A percentile compares a stretch with the other conserved stretches of the same genome.
Evolutionary conservation across 2,888 invertebrate genomes (phyloP).

Genomic region (Crepidodera aurea): DNA sequence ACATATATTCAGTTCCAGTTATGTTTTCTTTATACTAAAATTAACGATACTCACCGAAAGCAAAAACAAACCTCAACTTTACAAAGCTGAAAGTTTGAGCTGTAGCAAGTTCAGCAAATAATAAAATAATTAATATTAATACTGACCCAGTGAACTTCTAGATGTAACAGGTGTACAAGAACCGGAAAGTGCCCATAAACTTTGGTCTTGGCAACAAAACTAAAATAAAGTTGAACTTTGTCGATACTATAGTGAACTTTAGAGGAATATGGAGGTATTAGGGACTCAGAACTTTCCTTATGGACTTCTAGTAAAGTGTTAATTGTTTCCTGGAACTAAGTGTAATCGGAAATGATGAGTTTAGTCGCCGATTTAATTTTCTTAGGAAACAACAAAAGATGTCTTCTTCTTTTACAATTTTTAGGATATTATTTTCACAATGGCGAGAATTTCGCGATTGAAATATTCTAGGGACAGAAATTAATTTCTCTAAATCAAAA

Average conservation of each 20-base stretch:
- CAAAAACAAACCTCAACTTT: too few relatives aligned
- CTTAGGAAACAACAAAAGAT: too few relatives aligned
- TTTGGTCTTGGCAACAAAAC: conserved; percentile 2
- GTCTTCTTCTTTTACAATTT: too few relatives aligned
- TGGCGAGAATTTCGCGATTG: too few relatives aligned
- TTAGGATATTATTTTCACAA: too few relatives aligned
- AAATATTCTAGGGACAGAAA: too few relatives aligned
- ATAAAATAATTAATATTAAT: conserved; percentile 10
- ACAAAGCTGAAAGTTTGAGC: background rate
- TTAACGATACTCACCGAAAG: too few relatives aligned
- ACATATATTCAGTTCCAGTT: too few relatives aligned
- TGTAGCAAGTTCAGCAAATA: background rate
- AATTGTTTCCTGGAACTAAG: background rate
- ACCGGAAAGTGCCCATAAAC: conserved; percentile 15
- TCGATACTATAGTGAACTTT: conserved; percentile 14
- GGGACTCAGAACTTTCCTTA: conserved; percentile 4
- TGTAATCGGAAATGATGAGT: background rate
- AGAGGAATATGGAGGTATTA: conserved; percentile 4
- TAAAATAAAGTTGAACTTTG: conserved; percentile 3
- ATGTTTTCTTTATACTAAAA: too few relatives aligned
- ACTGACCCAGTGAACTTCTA: conserved; percentile 2
- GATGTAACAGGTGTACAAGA: conserved; percentile 11
- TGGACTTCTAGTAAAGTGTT: background rate
- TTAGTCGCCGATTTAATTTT: too few relatives aligned
- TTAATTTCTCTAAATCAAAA: too few relatives aligned